A percentile compares a stretch with the other conserved stretches of the same genome.
Conservation (phyloP, 2,888 invertebrate species). For the Andrena haemorrhoa region DNA sequence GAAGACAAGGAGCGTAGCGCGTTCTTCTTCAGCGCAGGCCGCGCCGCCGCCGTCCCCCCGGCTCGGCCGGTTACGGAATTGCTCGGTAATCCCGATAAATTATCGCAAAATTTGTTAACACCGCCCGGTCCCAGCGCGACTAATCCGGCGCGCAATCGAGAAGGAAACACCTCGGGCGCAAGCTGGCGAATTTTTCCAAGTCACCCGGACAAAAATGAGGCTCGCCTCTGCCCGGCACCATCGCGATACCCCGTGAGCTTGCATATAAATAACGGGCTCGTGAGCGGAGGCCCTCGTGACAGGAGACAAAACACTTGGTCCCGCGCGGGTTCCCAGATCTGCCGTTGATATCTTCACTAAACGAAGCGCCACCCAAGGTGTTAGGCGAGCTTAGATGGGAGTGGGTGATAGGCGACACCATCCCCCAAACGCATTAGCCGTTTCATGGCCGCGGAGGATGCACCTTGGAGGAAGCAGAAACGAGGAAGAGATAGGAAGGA, state of each 20-base stretch:
- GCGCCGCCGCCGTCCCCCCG: neutral
- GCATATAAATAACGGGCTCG: conserved; percentile 75
- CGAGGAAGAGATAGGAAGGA: conserved; percentile 68
- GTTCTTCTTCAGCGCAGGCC: neutral
- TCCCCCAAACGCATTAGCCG: conserved; percentile 78
- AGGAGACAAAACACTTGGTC: conserved; percentile 76
- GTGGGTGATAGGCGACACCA: conserved; percentile 76
- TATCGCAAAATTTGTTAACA: conserved; percentile 8
- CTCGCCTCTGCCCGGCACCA: conserved; percentile 21
- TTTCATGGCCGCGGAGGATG: conserved; percentile 71
- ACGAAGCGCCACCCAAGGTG: conserved; percentile 83
- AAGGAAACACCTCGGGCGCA: neutral
- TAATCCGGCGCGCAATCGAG: conserved; percentile 39
- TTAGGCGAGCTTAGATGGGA: conserved; percentile 80
- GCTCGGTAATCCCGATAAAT: conserved; percentile 12
- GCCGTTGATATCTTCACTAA: conserved; percentile 79
- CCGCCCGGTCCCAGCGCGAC: neutral
- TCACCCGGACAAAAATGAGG: conserved; percentile 24
- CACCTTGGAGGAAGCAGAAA: conserved; percentile 37
- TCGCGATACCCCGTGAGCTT: conserved; percentile 61
- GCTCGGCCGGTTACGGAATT: neutral
- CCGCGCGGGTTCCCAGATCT: conserved; percentile 74
- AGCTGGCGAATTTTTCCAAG: conserved; percentile 18
- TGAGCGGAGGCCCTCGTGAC: conserved; percentile 70
- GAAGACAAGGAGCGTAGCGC: conserved; percentile 15